phyloP scores from a whole-genome alignment of 92 coral and sea anemone species.

The Porites rus region DNA sequence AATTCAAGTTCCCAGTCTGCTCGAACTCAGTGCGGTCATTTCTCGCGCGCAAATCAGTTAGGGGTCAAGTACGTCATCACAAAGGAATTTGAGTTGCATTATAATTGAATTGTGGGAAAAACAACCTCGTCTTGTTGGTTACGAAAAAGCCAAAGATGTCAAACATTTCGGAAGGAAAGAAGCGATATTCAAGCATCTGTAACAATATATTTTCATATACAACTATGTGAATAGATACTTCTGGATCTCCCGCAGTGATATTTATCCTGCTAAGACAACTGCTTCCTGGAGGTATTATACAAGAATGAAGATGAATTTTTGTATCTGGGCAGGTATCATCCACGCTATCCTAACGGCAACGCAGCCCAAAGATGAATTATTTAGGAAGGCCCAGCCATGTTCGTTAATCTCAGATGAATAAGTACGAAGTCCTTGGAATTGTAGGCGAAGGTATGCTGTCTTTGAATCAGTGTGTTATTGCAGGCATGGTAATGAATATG shows the following conservation, averaged over 20 bases:
- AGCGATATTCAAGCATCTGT: conserved; percentile 2
- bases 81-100: conserved; percentile 66
- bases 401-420: conserved; percentile 80
- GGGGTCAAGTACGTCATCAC: conserved; percentile 74
- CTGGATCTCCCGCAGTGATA: conserved; percentile 16
- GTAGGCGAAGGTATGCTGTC: conserved; percentile 96
- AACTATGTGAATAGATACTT: conserved; percentile 14
- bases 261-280: conserved; percentile 12
- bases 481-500: conserved; percentile 12
- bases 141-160: conserved; percentile 9
- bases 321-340: conserved; percentile 35
- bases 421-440: conserved; percentile 99
- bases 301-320: conserved; percentile 11
- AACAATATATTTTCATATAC: background rate
- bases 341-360: conserved; percentile 44
- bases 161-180: conserved; percentile 17
- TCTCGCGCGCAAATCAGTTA: conserved; percentile 1
- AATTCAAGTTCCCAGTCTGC: too few species aligned
- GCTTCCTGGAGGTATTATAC: conserved; percentile 33
- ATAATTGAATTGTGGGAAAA: conserved; percentile 65
- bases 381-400: conserved; percentile 15
- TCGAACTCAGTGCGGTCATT: too few species aligned
- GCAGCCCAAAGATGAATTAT: conserved; percentile 22
- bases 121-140: conserved; percentile 31
- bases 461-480: conserved; percentile 10